phyloP scores from a whole-genome alignment of 1,140 invertebrate species.

The Ceratoteleas bidentatus region DNA sequence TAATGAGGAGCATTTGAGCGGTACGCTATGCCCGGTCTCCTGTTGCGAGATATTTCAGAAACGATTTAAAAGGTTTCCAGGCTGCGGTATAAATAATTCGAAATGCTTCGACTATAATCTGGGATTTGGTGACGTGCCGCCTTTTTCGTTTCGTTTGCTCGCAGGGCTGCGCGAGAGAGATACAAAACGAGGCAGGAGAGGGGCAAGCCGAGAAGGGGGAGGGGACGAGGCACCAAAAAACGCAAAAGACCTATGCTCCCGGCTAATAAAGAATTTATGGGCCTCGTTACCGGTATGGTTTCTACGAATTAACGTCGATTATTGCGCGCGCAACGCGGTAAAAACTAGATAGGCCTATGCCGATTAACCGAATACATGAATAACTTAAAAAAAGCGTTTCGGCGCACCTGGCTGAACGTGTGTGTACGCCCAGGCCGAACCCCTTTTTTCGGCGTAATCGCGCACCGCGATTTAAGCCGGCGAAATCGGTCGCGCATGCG shows the following conservation, averaged over 20 bases:
- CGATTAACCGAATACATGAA: constrained; percentile 81
- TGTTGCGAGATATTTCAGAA: constrained; percentile 63
- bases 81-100: constrained; percentile 66
- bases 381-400: constrained; percentile 75
- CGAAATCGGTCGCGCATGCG: constrained; percentile 35
- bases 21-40: constrained; percentile 61
- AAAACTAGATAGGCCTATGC: constrained; percentile 78
- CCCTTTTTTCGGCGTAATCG: constrained; percentile 36
- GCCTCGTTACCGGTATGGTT: constrained; percentile 78
- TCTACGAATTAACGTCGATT: constrained; percentile 81
- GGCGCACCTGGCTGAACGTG: constrained; percentile 70
- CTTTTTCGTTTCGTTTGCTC: constrained; percentile 55
- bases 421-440: constrained; percentile 4
- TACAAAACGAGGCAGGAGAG: constrained; percentile 11
- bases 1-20: constrained; percentile 56
- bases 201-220: background rate
- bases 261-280: constrained; percentile 80
- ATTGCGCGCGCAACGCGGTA: constrained; percentile 69
- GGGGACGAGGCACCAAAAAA: constrained; percentile 5
- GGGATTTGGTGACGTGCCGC: constrained; percentile 54
- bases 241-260: constrained; percentile 65
- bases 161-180: constrained; percentile 23
- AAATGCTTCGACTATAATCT: constrained; percentile 64
- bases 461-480: constrained; percentile 47
- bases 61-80: constrained; percentile 70